Evolutionary conservation across 2,797 vertebrate species (phyloP).

Genomic region (Phrynocephalus guinanensis): DNA sequence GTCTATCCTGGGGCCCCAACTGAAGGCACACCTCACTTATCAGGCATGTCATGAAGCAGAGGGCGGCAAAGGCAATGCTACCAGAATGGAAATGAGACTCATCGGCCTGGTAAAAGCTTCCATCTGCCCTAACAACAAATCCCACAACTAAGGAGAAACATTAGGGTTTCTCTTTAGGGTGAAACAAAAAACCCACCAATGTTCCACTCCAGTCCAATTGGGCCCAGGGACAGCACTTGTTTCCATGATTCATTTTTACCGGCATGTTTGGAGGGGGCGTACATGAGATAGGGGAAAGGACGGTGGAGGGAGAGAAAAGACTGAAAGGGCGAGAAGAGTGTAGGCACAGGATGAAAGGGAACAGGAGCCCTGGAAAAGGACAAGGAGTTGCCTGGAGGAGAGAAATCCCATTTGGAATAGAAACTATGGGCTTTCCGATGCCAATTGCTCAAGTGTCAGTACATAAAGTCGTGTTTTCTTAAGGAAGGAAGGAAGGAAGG

Average conservation of each 20-base stretch:
- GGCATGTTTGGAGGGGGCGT: neutral
- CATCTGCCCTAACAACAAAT: slow-evolving; percentile 17
- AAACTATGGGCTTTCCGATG: neutral
- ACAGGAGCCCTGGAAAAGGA: neutral
- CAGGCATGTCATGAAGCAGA: slow-evolving; percentile 19
- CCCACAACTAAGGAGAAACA: neutral
- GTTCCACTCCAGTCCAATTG: neutral
- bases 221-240: neutral
- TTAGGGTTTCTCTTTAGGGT: neutral
- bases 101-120: slow-evolving; percentile 3
- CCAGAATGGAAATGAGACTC: slow-evolving; percentile 25
- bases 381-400: neutral
- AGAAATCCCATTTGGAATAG: neutral
- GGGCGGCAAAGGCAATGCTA: slow-evolving; percentile 37
- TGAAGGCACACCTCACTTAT: slow-evolving; percentile 13
- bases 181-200: slow-evolving; percentile 1
- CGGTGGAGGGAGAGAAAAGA: neutral
- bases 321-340: neutral
- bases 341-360: neutral
- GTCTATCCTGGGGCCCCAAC: slow-evolving; percentile 55
- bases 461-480: neutral
- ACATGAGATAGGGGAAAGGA: too few species aligned
- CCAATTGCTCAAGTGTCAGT: neutral
- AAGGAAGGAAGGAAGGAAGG: neutral
- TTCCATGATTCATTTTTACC: slow-evolving; percentile 9